phyloP scores from a whole-genome alignment of 2,797 vertebrate species.

The Varecia variegata region DNA sequence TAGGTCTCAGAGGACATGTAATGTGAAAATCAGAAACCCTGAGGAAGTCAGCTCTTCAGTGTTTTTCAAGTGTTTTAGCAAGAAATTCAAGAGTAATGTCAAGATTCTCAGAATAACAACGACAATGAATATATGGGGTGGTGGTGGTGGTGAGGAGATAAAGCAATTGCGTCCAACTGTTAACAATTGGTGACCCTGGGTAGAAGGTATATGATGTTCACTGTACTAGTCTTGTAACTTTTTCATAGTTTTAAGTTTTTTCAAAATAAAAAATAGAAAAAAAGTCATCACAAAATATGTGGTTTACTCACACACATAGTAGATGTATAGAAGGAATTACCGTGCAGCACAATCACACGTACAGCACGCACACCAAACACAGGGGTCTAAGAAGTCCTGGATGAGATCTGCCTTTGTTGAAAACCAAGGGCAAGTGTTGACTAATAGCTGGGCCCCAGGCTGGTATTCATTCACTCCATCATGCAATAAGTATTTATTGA shows the following conservation, averaged over 20 bases:
- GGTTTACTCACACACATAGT: neutral
- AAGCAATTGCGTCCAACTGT: neutral
- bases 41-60: neutral
- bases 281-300: neutral
- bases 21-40: neutral
- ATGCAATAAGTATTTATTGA: neutral
- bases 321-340: neutral
- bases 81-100: constrained; percentile 9
- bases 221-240: neutral
- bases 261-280: neutral
- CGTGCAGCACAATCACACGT: neutral
- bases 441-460: no score
- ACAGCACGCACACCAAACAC: neutral
- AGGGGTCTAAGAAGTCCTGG: neutral
- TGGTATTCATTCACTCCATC: neutral
- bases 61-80: neutral
- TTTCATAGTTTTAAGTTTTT: neutral
- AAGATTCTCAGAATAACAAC: neutral
- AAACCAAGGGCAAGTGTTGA: neutral
- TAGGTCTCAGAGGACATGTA: neutral
- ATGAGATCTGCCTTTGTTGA: neutral
- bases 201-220: neutral
- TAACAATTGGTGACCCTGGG: neutral
- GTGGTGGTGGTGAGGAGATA: neutral
- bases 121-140: neutral